A percentile compares a stretch with the other conserved stretches of the same genome.
Evolutionary conservation across 2,113 vertebrate species (phyloP).

Genomic region (Pangasianodon hypophthalmus): DNA sequence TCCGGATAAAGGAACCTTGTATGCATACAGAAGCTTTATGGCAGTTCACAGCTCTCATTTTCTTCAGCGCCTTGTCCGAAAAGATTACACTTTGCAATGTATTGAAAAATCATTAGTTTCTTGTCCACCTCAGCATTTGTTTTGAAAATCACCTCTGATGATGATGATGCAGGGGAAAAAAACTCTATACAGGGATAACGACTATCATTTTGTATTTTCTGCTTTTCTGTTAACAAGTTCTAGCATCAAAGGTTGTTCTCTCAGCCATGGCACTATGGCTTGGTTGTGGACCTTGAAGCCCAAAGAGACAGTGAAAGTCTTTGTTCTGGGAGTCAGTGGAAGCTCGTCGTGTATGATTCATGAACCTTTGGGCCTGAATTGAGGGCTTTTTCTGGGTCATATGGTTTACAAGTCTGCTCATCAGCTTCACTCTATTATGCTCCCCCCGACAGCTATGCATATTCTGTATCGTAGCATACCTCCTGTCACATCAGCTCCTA

Average conservation of each 20-base stretch:
- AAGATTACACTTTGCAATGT: neutral
- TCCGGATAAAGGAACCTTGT: neutral
- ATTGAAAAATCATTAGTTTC: neutral
- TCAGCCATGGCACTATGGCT: neutral
- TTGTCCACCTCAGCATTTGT: neutral
- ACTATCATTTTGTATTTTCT: neutral
- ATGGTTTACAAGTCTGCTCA: slow-evolving; percentile 39
- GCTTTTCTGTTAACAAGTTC: neutral
- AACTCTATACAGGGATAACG: neutral
- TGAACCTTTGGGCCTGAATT: slow-evolving; percentile 29
- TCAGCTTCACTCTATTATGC: slow-evolving; percentile 39
- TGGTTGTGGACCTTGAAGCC: slow-evolving; percentile 12
- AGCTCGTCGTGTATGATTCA: slow-evolving; percentile 24
- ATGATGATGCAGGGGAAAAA: neutral
- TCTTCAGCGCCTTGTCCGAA: neutral
- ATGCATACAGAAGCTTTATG: neutral
- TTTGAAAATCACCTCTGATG: neutral
- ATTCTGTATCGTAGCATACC: slow-evolving; percentile 18
- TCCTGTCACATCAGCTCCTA: slow-evolving; percentile 52
- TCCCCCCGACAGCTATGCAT: slow-evolving; percentile 35
- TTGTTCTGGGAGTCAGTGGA: slow-evolving; percentile 25
- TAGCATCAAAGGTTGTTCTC: neutral
- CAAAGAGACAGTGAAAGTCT: slow-evolving; percentile 27
- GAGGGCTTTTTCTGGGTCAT: slow-evolving; percentile 28
- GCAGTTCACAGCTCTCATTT: neutral